Evolutionary conservation across 2,888 invertebrate genomes (phyloP).

Genomic region (Pheosia tremula): DNA sequence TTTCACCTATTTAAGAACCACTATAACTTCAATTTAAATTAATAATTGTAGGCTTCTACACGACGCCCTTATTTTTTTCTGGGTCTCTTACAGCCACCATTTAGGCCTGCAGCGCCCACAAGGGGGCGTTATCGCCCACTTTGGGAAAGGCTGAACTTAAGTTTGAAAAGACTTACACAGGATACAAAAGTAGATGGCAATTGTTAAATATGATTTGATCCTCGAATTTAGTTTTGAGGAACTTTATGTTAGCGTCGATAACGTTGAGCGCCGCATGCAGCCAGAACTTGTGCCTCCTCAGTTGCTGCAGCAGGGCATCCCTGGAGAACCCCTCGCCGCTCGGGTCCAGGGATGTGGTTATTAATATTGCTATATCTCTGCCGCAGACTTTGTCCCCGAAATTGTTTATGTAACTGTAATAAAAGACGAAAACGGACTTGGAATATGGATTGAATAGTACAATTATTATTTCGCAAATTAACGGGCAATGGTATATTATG

Average conservation of each 20-base stretch:
- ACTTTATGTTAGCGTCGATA: conserved; percentile 85
- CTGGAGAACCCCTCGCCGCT: conserved; percentile 1
- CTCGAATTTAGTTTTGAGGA: conserved; percentile 79
- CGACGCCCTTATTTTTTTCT: too few relatives aligned
- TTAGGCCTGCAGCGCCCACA: too few relatives aligned
- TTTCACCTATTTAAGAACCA: too few relatives aligned
- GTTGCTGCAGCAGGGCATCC: conserved; percentile 44
- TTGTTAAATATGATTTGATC: conserved; percentile 83
- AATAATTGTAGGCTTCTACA: too few relatives aligned
- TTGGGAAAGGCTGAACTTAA: too few relatives aligned
- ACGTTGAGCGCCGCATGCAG: conserved; percentile 84
- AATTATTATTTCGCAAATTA: too few relatives aligned
- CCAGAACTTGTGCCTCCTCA: conserved; percentile 87
- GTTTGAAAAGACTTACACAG: conserved; percentile 79
- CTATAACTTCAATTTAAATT: too few relatives aligned
- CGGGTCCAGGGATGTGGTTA: conserved; percentile 54
- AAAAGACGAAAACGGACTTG: conserved; percentile 16
- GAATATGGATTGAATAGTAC: too few relatives aligned
- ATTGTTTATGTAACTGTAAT: conserved; percentile 81
- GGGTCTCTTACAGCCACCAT: too few relatives aligned
- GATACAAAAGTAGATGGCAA: conserved; percentile 88
- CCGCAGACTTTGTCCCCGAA: conserved; percentile 81
- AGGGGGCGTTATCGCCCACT: too few relatives aligned
- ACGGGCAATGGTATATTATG: too few relatives aligned
- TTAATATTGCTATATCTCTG: conserved; percentile 64